These are phyloP conservation scores for Porites lobata DNA, from an alignment of 92 coral and sea anemone species.

Conservation along the genomic window DNA sequence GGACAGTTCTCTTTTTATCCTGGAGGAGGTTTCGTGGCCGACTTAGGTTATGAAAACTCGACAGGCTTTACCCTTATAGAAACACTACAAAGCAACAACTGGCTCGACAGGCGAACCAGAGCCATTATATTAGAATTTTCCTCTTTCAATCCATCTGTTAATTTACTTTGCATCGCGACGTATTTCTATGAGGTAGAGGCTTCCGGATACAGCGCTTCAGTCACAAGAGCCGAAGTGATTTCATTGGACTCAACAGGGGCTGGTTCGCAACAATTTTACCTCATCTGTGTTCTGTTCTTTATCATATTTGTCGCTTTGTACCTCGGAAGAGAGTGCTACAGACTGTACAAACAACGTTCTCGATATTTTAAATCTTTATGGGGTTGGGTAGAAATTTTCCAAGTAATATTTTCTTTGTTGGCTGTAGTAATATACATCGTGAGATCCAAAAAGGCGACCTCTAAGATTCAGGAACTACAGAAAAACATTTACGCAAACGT, in stretches of 20 bases:
- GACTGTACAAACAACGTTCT: constrained; percentile 41
- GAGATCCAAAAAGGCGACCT: constrained; percentile 55
- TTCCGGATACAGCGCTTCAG: constrained; percentile 59
- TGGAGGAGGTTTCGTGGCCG: constrained; percentile 89
- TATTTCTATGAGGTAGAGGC: constrained; percentile 72
- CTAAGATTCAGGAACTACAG: constrained; percentile 60
- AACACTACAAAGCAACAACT: constrained; percentile 50
- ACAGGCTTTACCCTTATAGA: constrained; percentile 42
- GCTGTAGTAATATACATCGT: constrained; percentile 72
- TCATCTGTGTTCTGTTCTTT: constrained; percentile 74
- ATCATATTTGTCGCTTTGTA: constrained; percentile 67
- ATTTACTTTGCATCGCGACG: constrained; percentile 61
- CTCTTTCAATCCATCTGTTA: constrained; percentile 76
- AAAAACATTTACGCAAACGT: constrained; percentile 75
- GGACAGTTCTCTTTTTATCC: constrained; percentile 75
- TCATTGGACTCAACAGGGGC: constrained; percentile 65
- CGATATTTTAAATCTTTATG: constrained; percentile 71
- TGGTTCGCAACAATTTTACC: constrained; percentile 68
- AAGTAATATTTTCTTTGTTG: constrained; percentile 52
- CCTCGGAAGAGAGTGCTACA: constrained; percentile 65
- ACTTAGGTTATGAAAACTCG: constrained; percentile 73
- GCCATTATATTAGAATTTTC: constrained; percentile 81
- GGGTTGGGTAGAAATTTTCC: constrained; percentile 84
- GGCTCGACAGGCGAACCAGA: constrained; percentile 83
- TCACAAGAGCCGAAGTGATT: constrained; percentile 59